A percentile compares a stretch with the other conserved stretches of the same genome.
Evolutionary conservation across 2,113 vertebrate genomes (phyloP).

Genomic region (Eurystomus gularis): DNA sequence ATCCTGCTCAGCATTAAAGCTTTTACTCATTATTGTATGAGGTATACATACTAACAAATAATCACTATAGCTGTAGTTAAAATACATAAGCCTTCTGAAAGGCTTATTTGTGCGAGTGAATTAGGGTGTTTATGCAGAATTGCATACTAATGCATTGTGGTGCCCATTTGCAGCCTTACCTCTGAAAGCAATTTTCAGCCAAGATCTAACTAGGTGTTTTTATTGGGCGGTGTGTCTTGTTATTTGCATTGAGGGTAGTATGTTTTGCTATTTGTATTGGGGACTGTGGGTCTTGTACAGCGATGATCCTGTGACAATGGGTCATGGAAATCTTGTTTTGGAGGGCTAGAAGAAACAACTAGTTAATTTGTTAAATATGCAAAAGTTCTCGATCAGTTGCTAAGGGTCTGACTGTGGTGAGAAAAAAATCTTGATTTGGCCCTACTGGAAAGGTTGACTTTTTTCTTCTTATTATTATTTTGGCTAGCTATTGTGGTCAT

Average conservation of each 20-base stretch:
- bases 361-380: accelerated
- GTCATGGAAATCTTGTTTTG: not conserved
- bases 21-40: not conserved
- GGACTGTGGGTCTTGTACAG: not conserved
- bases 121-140: not conserved
- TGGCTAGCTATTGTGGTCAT: not conserved
- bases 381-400: not conserved
- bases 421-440: not conserved
- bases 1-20: not conserved
- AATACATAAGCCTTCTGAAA: not conserved
- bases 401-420: not conserved
- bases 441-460: not conserved
- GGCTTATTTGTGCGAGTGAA: accelerated
- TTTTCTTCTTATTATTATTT: not conserved
- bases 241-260: not conserved
- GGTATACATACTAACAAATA: not conserved
- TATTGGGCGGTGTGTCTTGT: not conserved
- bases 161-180: not conserved
- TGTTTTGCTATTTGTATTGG: not conserved
- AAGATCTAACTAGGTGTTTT: not conserved
- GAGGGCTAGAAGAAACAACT: not conserved
- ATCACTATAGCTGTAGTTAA: not conserved
- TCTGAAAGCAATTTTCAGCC: not conserved
- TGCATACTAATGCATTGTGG: accelerated
- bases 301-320: not conserved